Base-by-base conservation (phyloP, 2,888 invertebrate genomes). In the Tiliacea citrago region DNA sequence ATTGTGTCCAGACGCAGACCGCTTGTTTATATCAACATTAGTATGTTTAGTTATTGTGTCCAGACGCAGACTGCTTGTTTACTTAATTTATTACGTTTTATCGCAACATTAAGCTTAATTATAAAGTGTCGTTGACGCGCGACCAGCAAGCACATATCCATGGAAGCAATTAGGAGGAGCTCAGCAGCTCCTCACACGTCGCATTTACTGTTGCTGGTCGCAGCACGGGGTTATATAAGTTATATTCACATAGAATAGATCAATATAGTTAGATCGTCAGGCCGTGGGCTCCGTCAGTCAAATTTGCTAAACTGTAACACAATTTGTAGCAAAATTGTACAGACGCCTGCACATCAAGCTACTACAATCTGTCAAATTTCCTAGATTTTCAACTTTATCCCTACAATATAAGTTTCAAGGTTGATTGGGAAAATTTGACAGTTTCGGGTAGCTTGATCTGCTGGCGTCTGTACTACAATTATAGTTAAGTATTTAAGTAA, bases 401-500 rank as follows among this genome's bases (percentile, higher is more conserved):
- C n/a, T n/a, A n/a, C n/a, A n/a, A n/a, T n/a, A n/a, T n/a, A n/a
- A n/a, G n/a, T n/a, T n/a, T n/a, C n/a, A n/a, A n/a, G n/a, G n/a
- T n/a, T n/a, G n/a, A n/a, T n/a, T n/a, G n/a, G n/a, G n/a, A n/a
- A n/a, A n/a, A n/a, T n/a, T n/a, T n/a, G n/a, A n/a, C n/a, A n/a
- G n/a, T n/a, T n/a, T n/a, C n/a, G n/a, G n/a, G n/a, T n/a, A n/a
- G n/a, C n/a, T n/a, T n/a, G n/a, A n/a, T n/a, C n/a, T n/a, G n/a
- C n/a, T n/a, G n/a, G n/a, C n/a, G n/a, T n/a, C n/a, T n/a, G n/a
- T 78, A 55, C 67, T 70, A 71, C 80, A 77, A 70, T 58, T 58
- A 77, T 82, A 87, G 82, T 81, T 88, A 83, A 85, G 88, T 89
- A 89, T 88, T 85, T 90, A 92, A 91, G 89, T 91, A 89, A 90